Evolutionary conservation across 2,113 vertebrate genomes (phyloP), one percentile per base, ranked within the genome.

Genomic region (Hyaena hyaena): DNA sequence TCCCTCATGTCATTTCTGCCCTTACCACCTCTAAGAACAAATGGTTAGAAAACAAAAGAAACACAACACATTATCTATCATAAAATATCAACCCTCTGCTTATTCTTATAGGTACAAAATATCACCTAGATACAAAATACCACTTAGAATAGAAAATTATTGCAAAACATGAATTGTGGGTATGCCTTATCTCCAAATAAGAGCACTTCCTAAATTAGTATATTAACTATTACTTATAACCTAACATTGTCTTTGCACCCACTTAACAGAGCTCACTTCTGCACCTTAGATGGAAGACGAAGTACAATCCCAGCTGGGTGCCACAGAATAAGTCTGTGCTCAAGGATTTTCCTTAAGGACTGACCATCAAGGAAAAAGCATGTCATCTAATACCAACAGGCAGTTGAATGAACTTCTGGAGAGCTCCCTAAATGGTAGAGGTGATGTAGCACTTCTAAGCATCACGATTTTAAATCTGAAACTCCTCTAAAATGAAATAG

Each of bases 141-240:
- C 74, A 84, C 39, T 74, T 48, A 35, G 8, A 33, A 87, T 12
- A 81, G 89, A 94, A 89, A 96, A 71, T 24, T 21, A 91, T 33
- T 81, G 16, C 43, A 91, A 88, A 76, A 81, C 71, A 81, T 43
- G 9, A 14, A 58, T 26, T 21, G n/a, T 2, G 2, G 10, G 48
- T 85, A 55, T n/a, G 9, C 76, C 28, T 88, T 86, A 24, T 58
- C 17, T 96, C 48, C 86, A 97, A 83, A 79, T 66, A 81, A 81
- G 10, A 55, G 17, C 3, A 12, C 23, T 80, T 92, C 58, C 6
- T 53, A 76, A 97, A 61, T 33, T 79, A 61, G n/a, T 23, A 69
- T 48, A 63, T 45, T 39, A 77, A 15, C 71, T 33, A 63, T 81
- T 55, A 71, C 15, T 50, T 88, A 84, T 21, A 77, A 65, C 39